Evolutionary conservation across 2,888 invertebrate species (phyloP).

Genomic region (Conomelus anceps): DNA sequence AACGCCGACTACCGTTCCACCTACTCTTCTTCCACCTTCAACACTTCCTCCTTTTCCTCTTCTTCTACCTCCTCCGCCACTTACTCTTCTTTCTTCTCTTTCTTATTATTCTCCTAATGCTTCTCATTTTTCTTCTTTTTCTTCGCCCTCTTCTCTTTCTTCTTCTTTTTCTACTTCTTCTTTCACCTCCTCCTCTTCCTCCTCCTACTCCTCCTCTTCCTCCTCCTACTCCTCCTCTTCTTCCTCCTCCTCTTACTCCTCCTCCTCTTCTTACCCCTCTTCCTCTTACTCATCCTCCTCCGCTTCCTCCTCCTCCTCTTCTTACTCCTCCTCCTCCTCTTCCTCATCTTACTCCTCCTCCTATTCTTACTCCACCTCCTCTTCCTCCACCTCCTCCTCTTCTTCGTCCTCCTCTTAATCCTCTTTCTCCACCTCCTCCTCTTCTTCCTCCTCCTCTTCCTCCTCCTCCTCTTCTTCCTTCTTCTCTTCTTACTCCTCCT

Average conservation of each 20-base stretch:
- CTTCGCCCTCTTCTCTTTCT: neutral
- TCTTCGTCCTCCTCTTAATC: neutral
- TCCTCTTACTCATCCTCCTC: neutral
- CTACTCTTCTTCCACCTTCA: neutral
- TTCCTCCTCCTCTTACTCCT: neutral
- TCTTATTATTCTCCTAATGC: neutral
- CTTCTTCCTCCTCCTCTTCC: neutral
- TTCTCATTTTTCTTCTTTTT: neutral
- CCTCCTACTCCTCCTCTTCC: too few species aligned
- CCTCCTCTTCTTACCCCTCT: neutral
- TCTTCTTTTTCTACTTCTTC: neutral
- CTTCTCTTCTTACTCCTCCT: neutral
- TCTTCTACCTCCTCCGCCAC: neutral
- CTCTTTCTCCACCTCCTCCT: neutral
- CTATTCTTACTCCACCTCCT: neutral
- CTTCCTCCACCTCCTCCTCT: neutral
- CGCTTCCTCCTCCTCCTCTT: neutral
- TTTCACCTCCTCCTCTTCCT: neutral
- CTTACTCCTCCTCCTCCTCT: neutral
- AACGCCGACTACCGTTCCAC: neutral
- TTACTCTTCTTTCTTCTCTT: neutral
- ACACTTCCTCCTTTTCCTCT: neutral
- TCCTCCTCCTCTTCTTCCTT: neutral
- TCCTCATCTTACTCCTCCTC: neutral
- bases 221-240: neutral